These are phyloP conservation scores for Hemichromis elongatus DNA, from an alignment of 2,113 vertebrate species.

Conservation along the genomic window DNA sequence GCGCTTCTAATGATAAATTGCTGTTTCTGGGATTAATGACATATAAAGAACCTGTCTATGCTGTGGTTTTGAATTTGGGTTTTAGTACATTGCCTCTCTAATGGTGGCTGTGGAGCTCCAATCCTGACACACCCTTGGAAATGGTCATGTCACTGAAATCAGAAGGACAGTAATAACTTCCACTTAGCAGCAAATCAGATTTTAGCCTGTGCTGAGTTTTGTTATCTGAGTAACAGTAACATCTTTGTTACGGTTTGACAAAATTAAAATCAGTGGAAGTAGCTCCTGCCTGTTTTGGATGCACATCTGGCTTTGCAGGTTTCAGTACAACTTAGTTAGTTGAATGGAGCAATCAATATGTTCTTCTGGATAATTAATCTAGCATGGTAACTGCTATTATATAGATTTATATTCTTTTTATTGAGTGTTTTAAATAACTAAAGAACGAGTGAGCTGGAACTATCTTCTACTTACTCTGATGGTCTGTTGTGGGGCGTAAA, in stretches of 20 bases:
- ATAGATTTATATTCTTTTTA: not conserved
- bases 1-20: not conserved
- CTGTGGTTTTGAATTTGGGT: not conserved
- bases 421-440: not conserved
- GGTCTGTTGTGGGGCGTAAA: not conserved
- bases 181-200: not conserved
- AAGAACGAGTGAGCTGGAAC: not conserved
- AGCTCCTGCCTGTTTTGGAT: not conserved
- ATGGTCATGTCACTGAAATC: not conserved
- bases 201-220: not conserved
- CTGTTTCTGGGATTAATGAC: not conserved
- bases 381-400: not conserved
- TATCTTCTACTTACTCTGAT: not conserved
- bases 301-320: not conserved
- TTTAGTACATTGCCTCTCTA: not conserved
- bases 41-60: not conserved
- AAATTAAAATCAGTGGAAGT: not conserved
- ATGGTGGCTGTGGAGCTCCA: not conserved
- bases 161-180: not conserved
- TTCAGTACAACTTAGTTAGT: too few relatives aligned
- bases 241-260: not conserved
- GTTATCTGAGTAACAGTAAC: not conserved
- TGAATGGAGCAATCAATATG: not conserved
- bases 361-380: not conserved
- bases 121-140: conserved; percentile 29